Percentiles rank a stretch among this genome's conserved stretches.
Evolutionary conservation across 2,888 invertebrate genomes (phyloP).

Genomic region (Synergus laeviventris): DNA sequence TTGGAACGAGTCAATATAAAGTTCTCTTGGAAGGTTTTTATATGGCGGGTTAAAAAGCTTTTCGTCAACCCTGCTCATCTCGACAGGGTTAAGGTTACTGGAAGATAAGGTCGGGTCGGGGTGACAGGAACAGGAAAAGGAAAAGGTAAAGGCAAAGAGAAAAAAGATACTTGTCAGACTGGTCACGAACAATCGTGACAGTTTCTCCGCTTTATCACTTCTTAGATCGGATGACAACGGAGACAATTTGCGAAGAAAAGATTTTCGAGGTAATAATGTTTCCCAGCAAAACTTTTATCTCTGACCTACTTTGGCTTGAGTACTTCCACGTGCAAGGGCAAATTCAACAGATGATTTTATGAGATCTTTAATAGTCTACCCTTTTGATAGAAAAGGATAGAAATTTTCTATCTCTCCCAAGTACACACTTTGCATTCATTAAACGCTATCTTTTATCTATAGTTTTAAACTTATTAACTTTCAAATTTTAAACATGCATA

Average conservation of each 20-base stretch:
- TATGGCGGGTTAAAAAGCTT: neutral
- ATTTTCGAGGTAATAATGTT: constrained; percentile 4
- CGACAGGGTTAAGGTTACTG: constrained; percentile 27
- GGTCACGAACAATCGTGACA: constrained; percentile 25
- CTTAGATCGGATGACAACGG: constrained; percentile 22
- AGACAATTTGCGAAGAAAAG: neutral
- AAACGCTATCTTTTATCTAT: no score
- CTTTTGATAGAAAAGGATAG: no score
- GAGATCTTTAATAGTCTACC: no score
- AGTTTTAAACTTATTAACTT: no score
- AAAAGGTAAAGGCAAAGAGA: neutral
- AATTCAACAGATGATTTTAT: neutral
- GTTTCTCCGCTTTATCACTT: constrained; percentile 11
- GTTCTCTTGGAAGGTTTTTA: neutral
- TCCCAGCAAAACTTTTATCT: constrained; percentile 14
- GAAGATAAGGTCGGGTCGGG: constrained; percentile 9
- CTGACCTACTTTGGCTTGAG: neutral
- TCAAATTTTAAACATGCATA: no score
- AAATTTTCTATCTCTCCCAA: no score
- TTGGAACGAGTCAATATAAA: neutral
- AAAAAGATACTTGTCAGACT: neutral
- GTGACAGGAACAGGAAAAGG: neutral
- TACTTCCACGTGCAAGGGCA: neutral
- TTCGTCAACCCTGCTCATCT: neutral
- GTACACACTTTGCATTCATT: no score